phyloP scores from a whole-genome alignment of 2,113 vertebrate genomes.

The human region GRCh38 chr2:118847501-118848000 shows the following conservation, averaged over 20 bases:
- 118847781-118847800: conserved; percentile 89
- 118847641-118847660: conserved; percentile 80
- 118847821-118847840: conserved; percentile 87
- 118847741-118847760: conserved; percentile 71
- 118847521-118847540: conserved; percentile 33
- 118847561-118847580: conserved; percentile 75
- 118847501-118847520: neutral
- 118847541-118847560: conserved; percentile 52
- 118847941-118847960: conserved; percentile 84
- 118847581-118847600: conserved; percentile 79
- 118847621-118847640: conserved; percentile 84
- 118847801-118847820: conserved; percentile 88
- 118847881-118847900: conserved; percentile 68
- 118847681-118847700: conserved; percentile 81
- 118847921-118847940: conserved; percentile 81
- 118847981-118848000: conserved; percentile 61
- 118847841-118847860: conserved; percentile 93
- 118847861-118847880: conserved; percentile 92
- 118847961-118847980: conserved; percentile 56
- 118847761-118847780: conserved; percentile 90
- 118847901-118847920: conserved; percentile 86
- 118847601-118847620: conserved; percentile 75
- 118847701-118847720: conserved; percentile 76
- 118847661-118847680: conserved; percentile 85
- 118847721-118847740: conserved; percentile 74